Evolutionary conservation across 2,797 vertebrate genomes (phyloP), one percentile per base, ranked within the genome.

Genomic region (Hydrocynus forskahlii): DNA sequence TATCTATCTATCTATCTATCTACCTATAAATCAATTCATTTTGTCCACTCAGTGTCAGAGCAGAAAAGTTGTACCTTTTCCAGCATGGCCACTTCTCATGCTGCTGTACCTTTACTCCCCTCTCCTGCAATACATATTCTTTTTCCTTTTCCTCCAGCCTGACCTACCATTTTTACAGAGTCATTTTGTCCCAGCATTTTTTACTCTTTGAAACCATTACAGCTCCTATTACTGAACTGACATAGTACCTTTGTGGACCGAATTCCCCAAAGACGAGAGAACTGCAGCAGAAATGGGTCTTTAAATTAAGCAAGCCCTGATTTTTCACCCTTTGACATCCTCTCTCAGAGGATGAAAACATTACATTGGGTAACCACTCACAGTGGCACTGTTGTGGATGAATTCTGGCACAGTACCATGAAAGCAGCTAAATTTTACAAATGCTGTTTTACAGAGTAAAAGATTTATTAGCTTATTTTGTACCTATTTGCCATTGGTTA

Each of bases 191-290:
- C 67, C 54, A 73, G 48, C 25, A 25, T 68, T 62, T 70, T 62
- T 82, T 35, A 17, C 43, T 76, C 64, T 73, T 14, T 81, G 63
- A 80, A 85, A 76, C 59, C 50, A 76, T 79, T 81, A 64, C 50
- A 72, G 72, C 57, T 74, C 57, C 70, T 81, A 63, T 81, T 81
- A 79, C 84, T 71, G 72, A 75, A 80, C 72, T 87, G 83, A 89
- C 86, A 72, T 87, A 86, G 86, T 82, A 88, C 82, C 81, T 89
- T 83, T 84, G 86, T 77, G 85, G 59, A 25, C 75, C 35, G 76
- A 84, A 87, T 85, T 88, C 84, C 86, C 79, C 63, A 81, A 89
- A 88, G 52, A 82, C 85, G 75, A 75, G 35, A 43, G 78, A 80
- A 81, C 63, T 81, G 69, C 73, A 76, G 78, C 52, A 62, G 69